phyloP scores from a whole-genome alignment of 2,888 invertebrate species.

The Meganola albula region DNA sequence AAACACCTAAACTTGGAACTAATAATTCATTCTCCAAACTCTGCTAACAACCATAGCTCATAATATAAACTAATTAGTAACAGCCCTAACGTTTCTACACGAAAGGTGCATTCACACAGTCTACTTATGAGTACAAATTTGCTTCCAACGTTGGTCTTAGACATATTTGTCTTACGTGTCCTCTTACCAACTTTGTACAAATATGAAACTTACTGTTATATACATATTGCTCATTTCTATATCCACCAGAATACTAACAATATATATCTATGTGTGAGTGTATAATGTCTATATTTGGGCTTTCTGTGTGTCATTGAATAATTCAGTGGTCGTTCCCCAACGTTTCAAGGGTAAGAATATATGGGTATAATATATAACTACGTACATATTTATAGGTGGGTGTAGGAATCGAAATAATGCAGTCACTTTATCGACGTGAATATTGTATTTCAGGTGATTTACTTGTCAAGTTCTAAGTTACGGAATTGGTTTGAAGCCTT shows the following conservation, averaged over 20 bases:
- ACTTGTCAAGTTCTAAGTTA: slow-evolving; percentile 11
- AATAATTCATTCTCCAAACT: slow-evolving; percentile 34
- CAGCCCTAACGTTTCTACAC: slow-evolving; percentile 49
- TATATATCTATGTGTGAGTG: slow-evolving; percentile 42
- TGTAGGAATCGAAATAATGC: slow-evolving; percentile 43
- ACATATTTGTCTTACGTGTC: slow-evolving; percentile 70
- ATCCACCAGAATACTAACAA: slow-evolving; percentile 32
- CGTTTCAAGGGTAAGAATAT: slow-evolving; percentile 75
- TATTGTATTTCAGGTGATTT: slow-evolving; percentile 36
- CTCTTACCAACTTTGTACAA: slow-evolving; percentile 51
- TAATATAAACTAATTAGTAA: slow-evolving; percentile 51
- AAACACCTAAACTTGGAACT: slow-evolving; percentile 11
- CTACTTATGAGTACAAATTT: slow-evolving; percentile 69
- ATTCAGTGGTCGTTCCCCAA: slow-evolving; percentile 73
- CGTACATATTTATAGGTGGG: slow-evolving; percentile 40
- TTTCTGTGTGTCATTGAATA: slow-evolving; percentile 74
- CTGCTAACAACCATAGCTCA: slow-evolving; percentile 33
- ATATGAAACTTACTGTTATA: slow-evolving; percentile 52
- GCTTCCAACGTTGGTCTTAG: slow-evolving; percentile 59
- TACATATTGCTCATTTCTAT: slow-evolving; percentile 52
- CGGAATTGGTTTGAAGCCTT: not conserved
- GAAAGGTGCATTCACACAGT: slow-evolving; percentile 68
- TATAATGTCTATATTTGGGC: slow-evolving; percentile 71
- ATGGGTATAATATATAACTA: slow-evolving; percentile 50
- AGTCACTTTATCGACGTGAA: slow-evolving; percentile 44